phyloP scores from a whole-genome alignment of 2,888 invertebrate species.

The Caenorhabditis panamensis region DNA sequence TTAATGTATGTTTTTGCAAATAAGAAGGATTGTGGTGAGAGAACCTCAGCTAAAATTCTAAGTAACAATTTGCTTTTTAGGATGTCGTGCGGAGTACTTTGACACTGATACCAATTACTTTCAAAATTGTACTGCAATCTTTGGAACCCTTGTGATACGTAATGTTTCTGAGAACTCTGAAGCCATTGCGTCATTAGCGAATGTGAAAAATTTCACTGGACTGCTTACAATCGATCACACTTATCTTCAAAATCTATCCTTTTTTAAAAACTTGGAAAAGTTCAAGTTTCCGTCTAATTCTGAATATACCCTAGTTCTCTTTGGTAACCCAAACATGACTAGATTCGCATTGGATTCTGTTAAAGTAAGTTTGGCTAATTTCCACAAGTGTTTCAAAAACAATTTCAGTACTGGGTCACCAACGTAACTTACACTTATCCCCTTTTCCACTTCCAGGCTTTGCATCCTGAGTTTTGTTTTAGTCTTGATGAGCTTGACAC shows the following conservation, averaged over 20 bases:
- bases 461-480: too few species aligned
- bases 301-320: constrained; percentile 2
- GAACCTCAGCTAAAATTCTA: not conserved
- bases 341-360: not conserved
- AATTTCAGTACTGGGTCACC: too few species aligned
- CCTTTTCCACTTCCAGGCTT: too few species aligned
- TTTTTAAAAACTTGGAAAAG: constrained; percentile 12
- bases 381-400: not conserved
- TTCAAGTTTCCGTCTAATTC: not conserved
- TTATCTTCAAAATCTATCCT: not conserved
- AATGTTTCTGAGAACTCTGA: not conserved
- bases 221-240: constrained; percentile 7
- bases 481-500: too few species aligned
- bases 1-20: constrained; percentile 5
- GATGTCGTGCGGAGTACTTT: constrained; percentile 11
- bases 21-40: constrained; percentile 20
- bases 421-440: too few species aligned
- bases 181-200: not conserved
- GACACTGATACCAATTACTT: not conserved
- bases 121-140: constrained; percentile 10
- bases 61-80: not conserved
- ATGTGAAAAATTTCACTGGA: not conserved
- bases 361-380: not conserved
- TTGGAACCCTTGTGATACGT: not conserved
- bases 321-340: constrained; percentile 17